Evolutionary conservation across 2,113 vertebrate genomes (phyloP).

Genomic region (Ifrita kowaldi): DNA sequence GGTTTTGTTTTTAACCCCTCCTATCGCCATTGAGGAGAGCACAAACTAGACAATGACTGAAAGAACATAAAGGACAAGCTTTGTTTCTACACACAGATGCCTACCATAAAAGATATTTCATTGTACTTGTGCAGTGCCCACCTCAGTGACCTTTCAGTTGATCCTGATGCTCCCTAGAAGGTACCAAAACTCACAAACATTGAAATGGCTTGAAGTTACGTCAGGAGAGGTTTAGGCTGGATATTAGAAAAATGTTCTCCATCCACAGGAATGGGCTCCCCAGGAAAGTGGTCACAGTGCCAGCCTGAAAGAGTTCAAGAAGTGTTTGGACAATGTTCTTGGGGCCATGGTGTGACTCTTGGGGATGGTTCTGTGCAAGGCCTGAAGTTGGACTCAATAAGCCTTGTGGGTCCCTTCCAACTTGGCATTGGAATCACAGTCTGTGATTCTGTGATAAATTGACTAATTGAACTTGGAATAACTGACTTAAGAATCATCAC

Average conservation of each 20-base stretch:
- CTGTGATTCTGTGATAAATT: not conserved
- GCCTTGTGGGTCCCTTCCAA: not conserved
- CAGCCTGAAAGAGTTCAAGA: not conserved
- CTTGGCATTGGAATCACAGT: too few species aligned
- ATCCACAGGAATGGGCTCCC: not conserved
- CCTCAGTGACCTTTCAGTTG: not conserved
- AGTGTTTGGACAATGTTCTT: not conserved
- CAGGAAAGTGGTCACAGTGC: not conserved
- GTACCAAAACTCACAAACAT: not conserved
- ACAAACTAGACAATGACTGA: not conserved
- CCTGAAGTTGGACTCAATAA: accelerated
- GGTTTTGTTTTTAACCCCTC: not conserved
- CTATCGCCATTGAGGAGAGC: not conserved
- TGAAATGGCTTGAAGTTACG: not conserved
- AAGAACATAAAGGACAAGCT: not conserved
- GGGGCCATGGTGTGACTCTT: too few species aligned
- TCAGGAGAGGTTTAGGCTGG: not conserved
- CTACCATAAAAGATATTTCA: not conserved
- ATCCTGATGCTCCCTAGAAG: not conserved
- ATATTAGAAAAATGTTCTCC: not conserved
- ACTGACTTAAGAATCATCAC: not conserved
- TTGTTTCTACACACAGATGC: not conserved
- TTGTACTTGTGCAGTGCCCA: not conserved
- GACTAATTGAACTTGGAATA: not conserved
- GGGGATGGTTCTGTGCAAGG: not conserved